Evolutionary conservation across 1,140 invertebrate genomes (phyloP).

Genomic region (Nasonia giraulti): DNA sequence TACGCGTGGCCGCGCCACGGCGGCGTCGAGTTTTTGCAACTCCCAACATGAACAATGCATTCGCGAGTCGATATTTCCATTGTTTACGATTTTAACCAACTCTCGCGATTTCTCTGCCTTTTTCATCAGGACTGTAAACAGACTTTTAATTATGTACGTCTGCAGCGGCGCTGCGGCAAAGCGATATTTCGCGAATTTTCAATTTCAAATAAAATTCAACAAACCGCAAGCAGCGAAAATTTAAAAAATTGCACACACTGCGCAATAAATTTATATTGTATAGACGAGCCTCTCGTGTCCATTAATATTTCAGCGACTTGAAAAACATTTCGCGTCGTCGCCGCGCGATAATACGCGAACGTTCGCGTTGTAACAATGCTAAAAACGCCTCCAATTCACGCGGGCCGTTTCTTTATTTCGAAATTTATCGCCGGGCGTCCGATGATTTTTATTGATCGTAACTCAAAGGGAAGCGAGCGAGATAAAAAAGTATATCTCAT

Average conservation of each 20-base stretch:
- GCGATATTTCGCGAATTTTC: background rate
- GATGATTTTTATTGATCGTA: background rate
- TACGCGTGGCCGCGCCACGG: too few species aligned
- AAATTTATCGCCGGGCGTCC: background rate
- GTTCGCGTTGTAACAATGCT: background rate
- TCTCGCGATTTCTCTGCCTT: background rate
- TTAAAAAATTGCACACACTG: background rate
- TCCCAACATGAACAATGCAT: background rate
- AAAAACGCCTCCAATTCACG: background rate
- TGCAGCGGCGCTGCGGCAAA: background rate
- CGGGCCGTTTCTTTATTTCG: background rate
- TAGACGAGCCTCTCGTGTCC: background rate
- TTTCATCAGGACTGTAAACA: slow-evolving; percentile 29
- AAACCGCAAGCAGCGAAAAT: background rate
- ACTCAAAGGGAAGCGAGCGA: background rate
- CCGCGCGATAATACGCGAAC: background rate
- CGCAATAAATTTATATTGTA: background rate
- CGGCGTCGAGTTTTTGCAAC: background rate
- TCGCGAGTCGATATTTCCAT: slow-evolving; percentile 4
- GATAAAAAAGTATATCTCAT: background rate
- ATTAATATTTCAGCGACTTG: background rate
- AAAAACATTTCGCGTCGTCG: background rate
- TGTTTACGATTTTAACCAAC: background rate
- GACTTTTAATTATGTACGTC: slow-evolving; percentile 12
- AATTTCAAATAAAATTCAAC: background rate